Evolutionary conservation across 2,113 vertebrate genomes (phyloP), one percentile per base, ranked within the genome.

Genomic region (Tor tambroides): DNA sequence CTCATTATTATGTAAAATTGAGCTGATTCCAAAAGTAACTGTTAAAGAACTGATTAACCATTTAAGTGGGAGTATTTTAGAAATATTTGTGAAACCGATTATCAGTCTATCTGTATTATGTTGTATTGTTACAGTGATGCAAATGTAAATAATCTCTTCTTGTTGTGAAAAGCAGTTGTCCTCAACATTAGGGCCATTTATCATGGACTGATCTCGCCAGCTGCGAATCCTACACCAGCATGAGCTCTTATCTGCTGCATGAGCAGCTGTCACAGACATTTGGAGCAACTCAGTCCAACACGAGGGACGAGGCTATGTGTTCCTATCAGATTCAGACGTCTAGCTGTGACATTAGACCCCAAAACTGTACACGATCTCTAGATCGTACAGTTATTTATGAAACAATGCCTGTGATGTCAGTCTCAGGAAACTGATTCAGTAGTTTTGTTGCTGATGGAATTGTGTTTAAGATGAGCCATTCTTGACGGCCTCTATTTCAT

Each of bases 221-320:
- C 83, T 84, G 83, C 46, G 65, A 72, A 54, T 83, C 65, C 28
- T 67, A 43, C 59, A 63, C 38, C 81, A 51, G 63, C 81, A 7
- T 17, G 83, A 75, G 83, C 46, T 75, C 69, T 38, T 26, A 72
- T 74, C 51, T 21, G 63, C 43, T 46, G 32, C 43, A 7, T 26
- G 51, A 84, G 69, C 83, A 84, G 83, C 83, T 84, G 83, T 84
- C 83, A 35, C 83, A 84, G 30, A 84, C 83, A 84, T 74, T 72
- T 74, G 69, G 30, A 84, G 21, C 65, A 56, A 51, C 80, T 78
- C 69, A 41, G 49, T 17, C 43, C 43, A 56, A 59, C 69, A 74
- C 15, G 30, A 56, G 15, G 83, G 46, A 84, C 46, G 6, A 38
- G 46, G 30, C 63, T 32, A 4, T 67, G n/a, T 83, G 4, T 71